Percentiles rank a stretch among this genome's conserved stretches.
phyloP scores from a whole-genome alignment of 2,888 invertebrate genomes.

The Galerucella pusilla region DNA sequence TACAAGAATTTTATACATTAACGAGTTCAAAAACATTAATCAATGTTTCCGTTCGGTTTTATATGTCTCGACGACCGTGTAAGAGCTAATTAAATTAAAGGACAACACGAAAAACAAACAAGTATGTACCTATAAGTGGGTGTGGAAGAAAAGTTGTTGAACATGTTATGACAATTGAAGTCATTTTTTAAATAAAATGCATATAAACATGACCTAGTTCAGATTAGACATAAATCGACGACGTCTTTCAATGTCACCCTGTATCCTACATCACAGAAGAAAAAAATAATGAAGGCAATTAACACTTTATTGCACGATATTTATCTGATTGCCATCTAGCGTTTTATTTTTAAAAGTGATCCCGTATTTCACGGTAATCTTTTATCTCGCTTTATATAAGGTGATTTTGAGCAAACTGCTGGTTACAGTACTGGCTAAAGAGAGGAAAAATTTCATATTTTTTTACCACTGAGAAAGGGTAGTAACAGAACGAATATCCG shows the following conservation, averaged over 20 bases:
- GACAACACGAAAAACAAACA: background rate
- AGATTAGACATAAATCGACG: constrained; percentile 28
- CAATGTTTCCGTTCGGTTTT: background rate
- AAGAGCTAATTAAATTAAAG: background rate
- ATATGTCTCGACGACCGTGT: background rate
- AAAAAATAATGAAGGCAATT: constrained; percentile 14
- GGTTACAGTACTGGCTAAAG: too few relatives aligned
- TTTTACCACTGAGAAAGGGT: too few relatives aligned
- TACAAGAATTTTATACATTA: background rate
- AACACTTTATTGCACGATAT: constrained; percentile 20
- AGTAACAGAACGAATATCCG: too few relatives aligned
- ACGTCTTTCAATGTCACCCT: constrained; percentile 37
- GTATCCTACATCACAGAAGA: constrained; percentile 17
- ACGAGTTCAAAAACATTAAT: background rate
- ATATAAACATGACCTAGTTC: constrained; percentile 29
- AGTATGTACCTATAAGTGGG: constrained; percentile 1
- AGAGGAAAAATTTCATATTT: too few relatives aligned
- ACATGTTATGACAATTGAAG: constrained; percentile 24
- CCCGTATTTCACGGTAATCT: background rate
- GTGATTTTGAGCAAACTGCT: too few relatives aligned
- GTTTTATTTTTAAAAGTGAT: background rate
- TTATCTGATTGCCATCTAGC: background rate
- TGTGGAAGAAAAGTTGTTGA: constrained; percentile 3
- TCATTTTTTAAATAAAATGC: constrained; percentile 19
- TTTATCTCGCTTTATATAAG: background rate